phyloP scores from a whole-genome alignment of 2,797 vertebrate species.

The Helicolenus hilgendorfi region DNA sequence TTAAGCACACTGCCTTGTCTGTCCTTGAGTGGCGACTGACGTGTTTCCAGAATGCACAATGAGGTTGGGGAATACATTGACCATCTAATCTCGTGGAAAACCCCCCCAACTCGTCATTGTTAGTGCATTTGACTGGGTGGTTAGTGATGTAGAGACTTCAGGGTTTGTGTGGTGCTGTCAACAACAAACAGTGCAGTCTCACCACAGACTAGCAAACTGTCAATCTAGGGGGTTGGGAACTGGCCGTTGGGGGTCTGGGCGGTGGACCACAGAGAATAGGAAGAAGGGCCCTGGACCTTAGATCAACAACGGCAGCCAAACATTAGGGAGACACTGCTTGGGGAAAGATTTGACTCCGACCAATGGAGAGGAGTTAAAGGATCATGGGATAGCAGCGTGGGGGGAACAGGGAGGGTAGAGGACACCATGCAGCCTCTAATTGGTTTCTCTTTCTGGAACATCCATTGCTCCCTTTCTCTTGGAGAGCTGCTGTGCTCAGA shows the following conservation, averaged over 20 bases:
- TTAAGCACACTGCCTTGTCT: slow-evolving; percentile 41
- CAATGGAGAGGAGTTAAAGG: slow-evolving; percentile 73
- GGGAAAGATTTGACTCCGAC: slow-evolving; percentile 74
- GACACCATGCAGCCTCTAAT: slow-evolving; percentile 84
- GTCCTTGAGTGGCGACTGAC: slow-evolving; percentile 72
- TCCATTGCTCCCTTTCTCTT: slow-evolving; percentile 75
- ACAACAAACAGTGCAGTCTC: slow-evolving; percentile 49
- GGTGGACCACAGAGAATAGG: slow-evolving; percentile 48
- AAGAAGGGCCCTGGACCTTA: slow-evolving; percentile 33
- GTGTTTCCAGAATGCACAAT: slow-evolving; percentile 69
- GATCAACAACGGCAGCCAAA: slow-evolving; percentile 54
- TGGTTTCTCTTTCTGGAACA: slow-evolving; percentile 86
- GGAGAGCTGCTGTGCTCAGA: slow-evolving; percentile 82
- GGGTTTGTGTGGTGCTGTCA: slow-evolving; percentile 48
- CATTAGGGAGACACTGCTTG: slow-evolving; percentile 55
- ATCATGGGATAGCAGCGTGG: slow-evolving; percentile 72
- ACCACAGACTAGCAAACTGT: slow-evolving; percentile 36
- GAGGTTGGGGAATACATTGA: slow-evolving; percentile 53
- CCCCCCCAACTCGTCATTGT: slow-evolving; percentile 16
- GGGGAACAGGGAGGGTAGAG: slow-evolving; percentile 53
- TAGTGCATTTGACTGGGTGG: slow-evolving; percentile 41
- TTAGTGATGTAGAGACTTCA: slow-evolving; percentile 52
- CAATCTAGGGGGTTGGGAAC: slow-evolving; percentile 38
- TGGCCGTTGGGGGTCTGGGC: slow-evolving; percentile 34
- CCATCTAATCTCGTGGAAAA: slow-evolving; percentile 11